A percentile compares a stretch with the other conserved stretches of the same genome.
phyloP scores from a whole-genome alignment of 2,797 vertebrate species.

The Malacoraja senta region DNA sequence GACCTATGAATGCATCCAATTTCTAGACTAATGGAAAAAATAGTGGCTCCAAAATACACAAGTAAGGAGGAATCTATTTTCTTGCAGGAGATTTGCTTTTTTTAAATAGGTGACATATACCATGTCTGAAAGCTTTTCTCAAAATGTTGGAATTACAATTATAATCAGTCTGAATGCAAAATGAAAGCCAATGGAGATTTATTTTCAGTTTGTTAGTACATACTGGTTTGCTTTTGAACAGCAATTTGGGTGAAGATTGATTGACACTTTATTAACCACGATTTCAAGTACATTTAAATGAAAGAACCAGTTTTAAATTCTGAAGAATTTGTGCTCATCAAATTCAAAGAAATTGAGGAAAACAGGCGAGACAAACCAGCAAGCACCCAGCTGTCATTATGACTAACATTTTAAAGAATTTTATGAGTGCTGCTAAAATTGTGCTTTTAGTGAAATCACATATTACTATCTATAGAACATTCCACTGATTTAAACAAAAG shows the following conservation, averaged over 20 bases:
- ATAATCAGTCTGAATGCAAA: neutral
- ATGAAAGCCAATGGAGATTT: neutral
- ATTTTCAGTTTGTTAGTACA: neutral
- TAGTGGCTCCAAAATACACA: neutral
- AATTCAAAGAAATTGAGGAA: neutral
- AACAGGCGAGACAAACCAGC: neutral
- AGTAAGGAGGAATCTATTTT: neutral
- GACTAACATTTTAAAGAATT: neutral
- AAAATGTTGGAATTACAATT: neutral
- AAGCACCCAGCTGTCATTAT: neutral
- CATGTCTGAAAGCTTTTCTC: conserved; percentile 9
- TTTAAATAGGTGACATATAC: neutral
- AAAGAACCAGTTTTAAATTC: neutral
- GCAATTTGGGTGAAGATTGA: neutral
- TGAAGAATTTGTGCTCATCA: neutral
- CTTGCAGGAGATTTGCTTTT: neutral
- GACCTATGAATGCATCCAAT: too few relatives aligned
- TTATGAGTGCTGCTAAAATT: neutral
- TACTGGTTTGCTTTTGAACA: neutral
- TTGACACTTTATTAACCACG: neutral
- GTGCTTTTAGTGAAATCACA: neutral
- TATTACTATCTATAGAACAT: neutral
- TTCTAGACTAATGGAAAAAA: neutral
- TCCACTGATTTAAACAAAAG: neutral
- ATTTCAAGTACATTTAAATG: neutral